These are phyloP conservation scores for Paracyclopina nana DNA, from an alignment of 1,140 invertebrate genomes.

Conservation along the genomic window DNA sequence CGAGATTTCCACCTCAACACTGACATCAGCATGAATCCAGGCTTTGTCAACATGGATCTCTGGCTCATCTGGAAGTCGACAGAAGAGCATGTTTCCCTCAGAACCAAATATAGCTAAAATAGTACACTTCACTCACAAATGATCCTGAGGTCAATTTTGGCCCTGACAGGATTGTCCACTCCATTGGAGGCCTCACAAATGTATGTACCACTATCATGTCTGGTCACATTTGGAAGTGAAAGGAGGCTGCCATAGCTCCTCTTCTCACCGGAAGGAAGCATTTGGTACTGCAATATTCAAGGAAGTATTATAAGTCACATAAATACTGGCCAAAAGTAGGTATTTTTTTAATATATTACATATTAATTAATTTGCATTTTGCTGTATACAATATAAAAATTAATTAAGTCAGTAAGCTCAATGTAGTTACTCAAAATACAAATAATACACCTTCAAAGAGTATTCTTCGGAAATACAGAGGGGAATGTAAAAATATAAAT, in stretches of 20 bases:
- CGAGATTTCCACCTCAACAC: constrained; percentile 13
- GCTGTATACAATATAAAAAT: neutral
- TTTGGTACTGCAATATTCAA: constrained; percentile 13
- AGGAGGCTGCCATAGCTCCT: neutral
- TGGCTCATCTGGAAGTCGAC: constrained; percentile 16
- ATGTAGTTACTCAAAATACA: neutral
- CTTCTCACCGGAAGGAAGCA: constrained; percentile 16
- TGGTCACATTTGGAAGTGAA: neutral
- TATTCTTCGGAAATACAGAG: neutral
- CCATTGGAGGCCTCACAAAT: constrained; percentile 16
- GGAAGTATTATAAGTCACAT: neutral
- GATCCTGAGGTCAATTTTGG: constrained; percentile 11
- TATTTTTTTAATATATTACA: too few relatives aligned
- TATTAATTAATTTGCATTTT: neutral
- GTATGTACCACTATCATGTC: constrained; percentile 9
- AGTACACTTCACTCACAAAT: constrained; percentile 14
- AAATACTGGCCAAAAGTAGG: too few relatives aligned
- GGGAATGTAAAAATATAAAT: too few relatives aligned
- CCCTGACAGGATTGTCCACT: constrained; percentile 9
- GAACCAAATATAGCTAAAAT: neutral
- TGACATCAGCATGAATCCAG: constrained; percentile 15
- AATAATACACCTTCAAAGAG: neutral
- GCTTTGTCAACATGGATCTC: constrained; percentile 16
- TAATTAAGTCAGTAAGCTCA: neutral
- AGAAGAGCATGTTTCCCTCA: neutral